Evolutionary conservation across 2,113 vertebrate genomes (phyloP).

Genomic region (Anarhynchus alexandrinus): DNA sequence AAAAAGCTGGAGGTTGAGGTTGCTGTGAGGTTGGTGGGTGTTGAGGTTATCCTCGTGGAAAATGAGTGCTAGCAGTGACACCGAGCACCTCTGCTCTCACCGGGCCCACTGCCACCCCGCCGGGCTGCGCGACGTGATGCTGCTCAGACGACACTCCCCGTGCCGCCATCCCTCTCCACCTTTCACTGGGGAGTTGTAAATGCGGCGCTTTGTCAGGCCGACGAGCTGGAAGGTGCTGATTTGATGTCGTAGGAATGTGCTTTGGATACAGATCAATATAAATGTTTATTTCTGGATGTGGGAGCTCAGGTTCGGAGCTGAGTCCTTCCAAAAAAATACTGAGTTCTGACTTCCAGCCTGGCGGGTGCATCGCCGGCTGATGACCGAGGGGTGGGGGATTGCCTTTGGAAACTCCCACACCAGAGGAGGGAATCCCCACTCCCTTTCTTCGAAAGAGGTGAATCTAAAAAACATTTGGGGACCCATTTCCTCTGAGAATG

Average conservation of each 20-base stretch:
- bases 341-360: background rate
- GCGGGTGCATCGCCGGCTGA: fast-evolving
- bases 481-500: no score
- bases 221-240: background rate
- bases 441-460: background rate
- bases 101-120: background rate
- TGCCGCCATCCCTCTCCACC: fast-evolving
- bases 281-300: constrained; percentile 1
- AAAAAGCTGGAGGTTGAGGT: background rate
- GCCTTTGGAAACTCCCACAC: constrained; percentile 12
- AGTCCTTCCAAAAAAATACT: background rate
- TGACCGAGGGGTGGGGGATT: background rate
- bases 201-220: background rate
- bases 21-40: background rate
- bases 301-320: background rate
- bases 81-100: background rate
- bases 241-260: background rate
- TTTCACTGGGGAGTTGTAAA: background rate
- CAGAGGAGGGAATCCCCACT: background rate
- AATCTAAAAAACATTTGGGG: background rate
- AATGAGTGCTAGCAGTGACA: background rate
- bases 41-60: background rate
- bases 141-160: fast-evolving
- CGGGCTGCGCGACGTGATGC: fast-evolving
- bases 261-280: background rate